These are phyloP conservation scores for Neomorphus geoffroyi DNA, from an alignment of 2,797 vertebrate genomes.

Conservation along the genomic window DNA sequence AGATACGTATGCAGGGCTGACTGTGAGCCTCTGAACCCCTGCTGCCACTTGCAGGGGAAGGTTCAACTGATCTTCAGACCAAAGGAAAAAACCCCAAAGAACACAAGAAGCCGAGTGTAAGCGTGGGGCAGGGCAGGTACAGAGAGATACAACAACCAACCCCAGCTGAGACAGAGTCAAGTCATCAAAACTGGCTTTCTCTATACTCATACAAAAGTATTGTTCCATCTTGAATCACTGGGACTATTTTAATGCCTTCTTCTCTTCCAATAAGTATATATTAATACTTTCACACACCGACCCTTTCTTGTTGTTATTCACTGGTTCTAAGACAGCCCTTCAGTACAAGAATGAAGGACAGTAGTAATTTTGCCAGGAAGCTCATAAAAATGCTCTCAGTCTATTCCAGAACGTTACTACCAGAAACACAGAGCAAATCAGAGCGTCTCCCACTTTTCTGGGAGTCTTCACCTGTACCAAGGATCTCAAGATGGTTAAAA, in stretches of 20 bases:
- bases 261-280: not conserved
- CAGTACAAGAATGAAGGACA: not conserved
- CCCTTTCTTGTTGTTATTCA: not conserved
- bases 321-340: not conserved
- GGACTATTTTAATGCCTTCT: not conserved
- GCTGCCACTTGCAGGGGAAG: too few species aligned
- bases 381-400: not conserved
- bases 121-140: not conserved
- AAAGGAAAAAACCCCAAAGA: not conserved
- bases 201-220: not conserved
- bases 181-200: not conserved
- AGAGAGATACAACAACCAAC: not conserved
- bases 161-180: not conserved
- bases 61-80: too few species aligned
- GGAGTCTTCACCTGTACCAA: not conserved
- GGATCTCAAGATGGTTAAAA: not conserved
- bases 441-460: not conserved
- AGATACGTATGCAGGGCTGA: rapidly evolving
- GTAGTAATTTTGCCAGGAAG: not conserved
- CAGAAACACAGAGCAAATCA: not conserved
- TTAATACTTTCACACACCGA: not conserved
- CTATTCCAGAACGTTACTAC: not conserved
- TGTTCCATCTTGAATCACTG: not conserved
- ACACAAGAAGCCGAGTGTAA: not conserved
- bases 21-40: not conserved